Evolutionary conservation across 2,113 vertebrate species (phyloP), one percentile per base, ranked within the genome.

Genomic region (Perca fluviatilis): DNA sequence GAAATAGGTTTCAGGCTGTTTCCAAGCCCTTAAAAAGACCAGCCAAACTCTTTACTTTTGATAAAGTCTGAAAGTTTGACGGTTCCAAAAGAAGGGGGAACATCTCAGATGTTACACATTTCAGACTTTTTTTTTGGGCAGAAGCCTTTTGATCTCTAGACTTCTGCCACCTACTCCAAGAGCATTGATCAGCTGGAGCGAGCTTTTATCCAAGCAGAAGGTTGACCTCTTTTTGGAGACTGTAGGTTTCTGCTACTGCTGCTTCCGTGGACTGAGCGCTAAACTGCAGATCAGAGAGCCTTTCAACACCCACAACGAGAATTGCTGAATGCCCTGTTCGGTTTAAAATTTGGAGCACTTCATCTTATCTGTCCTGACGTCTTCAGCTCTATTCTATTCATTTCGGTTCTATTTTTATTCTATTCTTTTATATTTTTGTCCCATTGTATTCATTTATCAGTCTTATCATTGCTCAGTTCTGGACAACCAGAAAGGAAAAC

Each of bases 111-210:
- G 53, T 76, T 82, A 73, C 77, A 82, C 54, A 73, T 79, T 83
- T 87, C 67, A 66, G 46, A 74, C 72, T 70, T 83, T 88, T 27
- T 27, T 15, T 73, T 15, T 25, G 54, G 83, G 40, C 3, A 19
- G 88, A 86, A 82, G 60, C 33, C 81, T 72, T 89, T 87, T 90
- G 86, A 90, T 88, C 79, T 69, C 10, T 50, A 73, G 62, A 60
- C 47, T 61, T 73, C 67, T 84, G 68, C 81, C 71, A 62, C 76
- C 33, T n/a, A 50, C 74, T 82, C 77, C 66, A 66, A 73, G 65
- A 76, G 62, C 81, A 65, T 54, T 65, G 77, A 91, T 89, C 85
- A 86, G 88, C 79, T 80, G 84, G 70, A 85, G 73, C 0, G 1
- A 79, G 78, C 40, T 62, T 77, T 79, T 43, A 86, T 88, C 82